Conservation (phyloP, 2,797 vertebrate species). For the Syndactyla subalaris region DNA sequence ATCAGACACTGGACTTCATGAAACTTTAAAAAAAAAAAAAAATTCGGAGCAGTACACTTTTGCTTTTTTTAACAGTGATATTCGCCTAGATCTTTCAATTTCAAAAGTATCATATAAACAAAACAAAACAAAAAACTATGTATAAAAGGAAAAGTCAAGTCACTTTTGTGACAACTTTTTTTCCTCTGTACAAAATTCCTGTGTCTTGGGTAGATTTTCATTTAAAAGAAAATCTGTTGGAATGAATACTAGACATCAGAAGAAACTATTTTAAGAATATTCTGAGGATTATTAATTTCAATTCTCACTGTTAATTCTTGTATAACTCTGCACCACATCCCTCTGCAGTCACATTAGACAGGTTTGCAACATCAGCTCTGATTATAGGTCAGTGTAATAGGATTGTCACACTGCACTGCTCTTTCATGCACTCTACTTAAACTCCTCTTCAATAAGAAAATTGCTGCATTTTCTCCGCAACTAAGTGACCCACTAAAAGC, state of each 20-base stretch:
- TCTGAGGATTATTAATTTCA: background rate
- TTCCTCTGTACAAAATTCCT: background rate
- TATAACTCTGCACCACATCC: background rate
- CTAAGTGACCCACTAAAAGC: background rate
- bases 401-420: constrained; percentile 24
- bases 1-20: background rate
- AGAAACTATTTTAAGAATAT: background rate
- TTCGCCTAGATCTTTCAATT: background rate
- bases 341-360: background rate
- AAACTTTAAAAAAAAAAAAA: background rate
- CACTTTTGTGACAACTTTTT: background rate
- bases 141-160: background rate
- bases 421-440: background rate
- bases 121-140: background rate
- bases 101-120: background rate
- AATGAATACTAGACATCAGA: background rate
- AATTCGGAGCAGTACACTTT: background rate
- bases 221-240: background rate
- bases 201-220: background rate
- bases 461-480: background rate
- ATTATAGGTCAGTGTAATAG: constrained; percentile 7
- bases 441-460: constrained; percentile 4
- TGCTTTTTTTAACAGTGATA: background rate
- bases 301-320: background rate
- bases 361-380: constrained; percentile 34